These are phyloP conservation scores for Eremobia ochroleuca DNA, from an alignment of 2,888 invertebrate species.

Conservation along the genomic window DNA sequence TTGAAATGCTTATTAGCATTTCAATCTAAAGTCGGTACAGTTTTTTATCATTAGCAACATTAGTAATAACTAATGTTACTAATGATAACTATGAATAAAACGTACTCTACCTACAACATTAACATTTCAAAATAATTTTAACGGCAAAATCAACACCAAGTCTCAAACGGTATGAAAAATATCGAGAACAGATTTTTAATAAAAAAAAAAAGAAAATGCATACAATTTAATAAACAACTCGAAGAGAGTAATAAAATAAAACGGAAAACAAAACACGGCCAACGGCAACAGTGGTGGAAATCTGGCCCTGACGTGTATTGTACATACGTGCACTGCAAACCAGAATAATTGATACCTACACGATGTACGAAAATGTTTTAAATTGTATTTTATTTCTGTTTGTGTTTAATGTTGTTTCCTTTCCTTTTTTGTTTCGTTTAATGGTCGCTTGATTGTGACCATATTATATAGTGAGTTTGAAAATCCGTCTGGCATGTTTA, in stretches of 20 bases:
- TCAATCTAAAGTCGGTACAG: too few relatives aligned
- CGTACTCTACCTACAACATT: background rate
- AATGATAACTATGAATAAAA: background rate
- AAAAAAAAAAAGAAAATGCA: background rate
- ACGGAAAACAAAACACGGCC: conserved; percentile 53
- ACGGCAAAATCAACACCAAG: background rate
- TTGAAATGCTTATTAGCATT: too few relatives aligned
- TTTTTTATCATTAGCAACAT: too few relatives aligned
- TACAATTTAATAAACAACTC: conserved; percentile 43
- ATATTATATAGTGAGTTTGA: too few relatives aligned
- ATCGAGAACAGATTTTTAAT: background rate
- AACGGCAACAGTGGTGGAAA: conserved; percentile 63
- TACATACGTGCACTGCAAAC: conserved; percentile 67
- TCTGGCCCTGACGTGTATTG: conserved; percentile 78
- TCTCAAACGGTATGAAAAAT: background rate
- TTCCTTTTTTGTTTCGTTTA: background rate
- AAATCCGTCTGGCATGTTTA: background rate
- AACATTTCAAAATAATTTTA: background rate
- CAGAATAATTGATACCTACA: conserved; percentile 52
- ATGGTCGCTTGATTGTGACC: background rate
- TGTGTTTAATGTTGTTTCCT: conserved; percentile 11
- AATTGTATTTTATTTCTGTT: conserved; percentile 25
- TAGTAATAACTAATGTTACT: too few relatives aligned
- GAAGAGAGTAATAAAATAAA: conserved; percentile 72
- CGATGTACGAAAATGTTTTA: conserved; percentile 30